These are phyloP conservation scores for Rhadinocentrus ornatus DNA, from an alignment of 2,797 vertebrate species.

Conservation along the genomic window DNA sequence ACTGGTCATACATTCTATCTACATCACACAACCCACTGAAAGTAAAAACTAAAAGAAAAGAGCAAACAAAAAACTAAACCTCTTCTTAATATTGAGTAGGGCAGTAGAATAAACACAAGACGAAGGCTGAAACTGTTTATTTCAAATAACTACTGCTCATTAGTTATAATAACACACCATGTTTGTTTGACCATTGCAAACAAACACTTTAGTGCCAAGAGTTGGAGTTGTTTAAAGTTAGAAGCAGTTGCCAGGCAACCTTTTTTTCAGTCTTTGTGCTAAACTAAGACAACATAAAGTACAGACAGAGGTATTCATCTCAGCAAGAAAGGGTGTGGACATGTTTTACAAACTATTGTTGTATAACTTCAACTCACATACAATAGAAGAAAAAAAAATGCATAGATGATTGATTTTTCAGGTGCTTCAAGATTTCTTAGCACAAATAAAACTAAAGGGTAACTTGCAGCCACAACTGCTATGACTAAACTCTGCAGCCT, in stretches of 20 bases:
- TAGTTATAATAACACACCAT: background rate
- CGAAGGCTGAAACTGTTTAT: background rate
- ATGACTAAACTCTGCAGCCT: slow-evolving; percentile 18
- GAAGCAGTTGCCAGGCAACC: slow-evolving; percentile 1
- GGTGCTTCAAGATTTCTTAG: background rate
- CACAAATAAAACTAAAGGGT: slow-evolving; percentile 18
- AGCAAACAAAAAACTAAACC: no score
- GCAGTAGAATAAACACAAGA: background rate
- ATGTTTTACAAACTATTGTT: background rate
- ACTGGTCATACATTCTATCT: background rate
- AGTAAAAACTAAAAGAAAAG: no score
- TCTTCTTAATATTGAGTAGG: no score
- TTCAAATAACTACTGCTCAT: background rate
- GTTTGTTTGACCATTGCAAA: background rate
- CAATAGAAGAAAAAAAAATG: slow-evolving; percentile 1
- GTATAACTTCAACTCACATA: background rate
- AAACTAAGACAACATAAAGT: background rate
- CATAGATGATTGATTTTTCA: slow-evolving; percentile 8
- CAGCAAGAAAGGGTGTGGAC: background rate
- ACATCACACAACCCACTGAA: background rate
- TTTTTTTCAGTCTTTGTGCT: background rate
- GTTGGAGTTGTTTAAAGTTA: background rate
- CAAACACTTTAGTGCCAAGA: background rate
- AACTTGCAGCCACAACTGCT: slow-evolving; percentile 8
- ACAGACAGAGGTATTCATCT: background rate